Evolutionary conservation across 1,140 invertebrate species (phyloP).

Genomic region (Portunus trituberculatus): DNA sequence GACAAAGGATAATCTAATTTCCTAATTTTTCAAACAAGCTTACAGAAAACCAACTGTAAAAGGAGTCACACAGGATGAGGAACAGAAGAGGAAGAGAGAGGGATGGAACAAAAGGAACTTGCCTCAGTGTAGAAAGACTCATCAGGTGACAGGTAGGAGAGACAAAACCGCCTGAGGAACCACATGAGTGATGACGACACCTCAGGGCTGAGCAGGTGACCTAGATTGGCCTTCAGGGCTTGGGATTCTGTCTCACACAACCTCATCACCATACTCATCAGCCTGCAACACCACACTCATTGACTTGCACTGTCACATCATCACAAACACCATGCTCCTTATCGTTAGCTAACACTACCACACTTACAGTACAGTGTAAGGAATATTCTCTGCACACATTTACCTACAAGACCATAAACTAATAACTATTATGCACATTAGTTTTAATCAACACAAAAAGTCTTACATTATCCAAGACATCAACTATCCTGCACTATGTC

Average conservation of each 20-base stretch:
- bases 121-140: slow-evolving; percentile 87
- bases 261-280: slow-evolving; percentile 86
- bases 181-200: slow-evolving; percentile 89
- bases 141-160: slow-evolving; percentile 87
- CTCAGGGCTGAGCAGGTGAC: slow-evolving; percentile 88
- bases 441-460: no score
- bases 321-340: neutral
- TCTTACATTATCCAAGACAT: no score
- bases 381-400: no score
- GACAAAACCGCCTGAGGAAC: slow-evolving; percentile 89
- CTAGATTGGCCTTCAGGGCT: slow-evolving; percentile 74
- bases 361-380: no score
- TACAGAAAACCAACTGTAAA: no score
- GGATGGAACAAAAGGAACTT: slow-evolving; percentile 61
- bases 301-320: neutral
- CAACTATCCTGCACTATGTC: no score
- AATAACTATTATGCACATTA: no score
- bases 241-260: slow-evolving; percentile 82
- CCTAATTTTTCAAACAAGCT: no score
- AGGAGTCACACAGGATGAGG: no score
- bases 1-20: no score
- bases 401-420: no score
- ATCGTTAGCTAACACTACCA: no score
- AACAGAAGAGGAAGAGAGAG: neutral
- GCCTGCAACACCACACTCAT: slow-evolving; percentile 79